These are phyloP conservation scores for Mionectes macconnelli DNA, from an alignment of 2,113 vertebrate species.

Conservation along the genomic window DNA sequence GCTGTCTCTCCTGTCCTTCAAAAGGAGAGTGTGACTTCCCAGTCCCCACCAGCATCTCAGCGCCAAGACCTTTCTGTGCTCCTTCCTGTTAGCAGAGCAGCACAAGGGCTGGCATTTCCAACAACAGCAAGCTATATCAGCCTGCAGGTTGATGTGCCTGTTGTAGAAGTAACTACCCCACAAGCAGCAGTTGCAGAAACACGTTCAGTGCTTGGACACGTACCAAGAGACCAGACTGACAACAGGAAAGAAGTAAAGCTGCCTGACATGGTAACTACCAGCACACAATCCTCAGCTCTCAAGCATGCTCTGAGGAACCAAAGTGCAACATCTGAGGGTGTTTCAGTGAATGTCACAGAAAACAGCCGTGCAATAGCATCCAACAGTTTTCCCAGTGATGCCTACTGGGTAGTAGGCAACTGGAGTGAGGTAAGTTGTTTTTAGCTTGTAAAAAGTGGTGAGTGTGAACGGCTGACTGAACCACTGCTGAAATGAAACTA, in stretches of 20 bases:
- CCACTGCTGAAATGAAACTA: not conserved
- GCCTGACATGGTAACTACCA: not conserved
- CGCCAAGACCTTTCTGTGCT: not conserved
- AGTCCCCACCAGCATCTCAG: not conserved
- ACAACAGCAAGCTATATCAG: not conserved
- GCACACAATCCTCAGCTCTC: not conserved
- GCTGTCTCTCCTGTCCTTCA: not conserved
- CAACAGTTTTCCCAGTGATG: constrained; percentile 15
- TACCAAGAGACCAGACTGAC: not conserved
- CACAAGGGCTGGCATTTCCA: not conserved
- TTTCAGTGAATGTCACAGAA: constrained; percentile 26
- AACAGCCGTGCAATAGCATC: constrained; percentile 35
- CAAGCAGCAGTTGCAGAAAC: not conserved
- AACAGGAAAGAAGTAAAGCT: not conserved
- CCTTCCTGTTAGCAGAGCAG: not conserved
- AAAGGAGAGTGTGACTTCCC: not conserved
- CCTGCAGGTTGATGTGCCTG: not conserved
- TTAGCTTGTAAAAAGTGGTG: not conserved
- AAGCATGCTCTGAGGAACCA: constrained; percentile 8
- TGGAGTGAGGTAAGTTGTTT: constrained; percentile 70
- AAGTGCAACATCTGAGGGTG: not conserved
- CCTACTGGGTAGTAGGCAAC: constrained; percentile 87
- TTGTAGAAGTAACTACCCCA: not conserved
- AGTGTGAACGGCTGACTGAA: not conserved
- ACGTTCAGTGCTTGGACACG: not conserved